Evolutionary conservation across 2,888 invertebrate species (phyloP).

Genomic region (Synanthedon tipuliformis): DNA sequence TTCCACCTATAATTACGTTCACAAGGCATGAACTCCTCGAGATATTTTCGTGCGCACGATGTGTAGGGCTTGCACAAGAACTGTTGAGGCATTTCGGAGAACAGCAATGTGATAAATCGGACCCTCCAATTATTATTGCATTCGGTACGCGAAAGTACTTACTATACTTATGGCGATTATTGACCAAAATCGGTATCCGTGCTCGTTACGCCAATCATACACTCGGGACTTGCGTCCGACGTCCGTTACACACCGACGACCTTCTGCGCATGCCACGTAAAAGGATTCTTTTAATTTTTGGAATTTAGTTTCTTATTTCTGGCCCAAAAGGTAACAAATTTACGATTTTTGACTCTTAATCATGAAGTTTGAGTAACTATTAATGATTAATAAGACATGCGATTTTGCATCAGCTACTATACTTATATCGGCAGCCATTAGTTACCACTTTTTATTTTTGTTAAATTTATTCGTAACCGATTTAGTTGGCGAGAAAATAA

Average conservation of each 20-base stretch:
- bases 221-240: slow-evolving; percentile 12
- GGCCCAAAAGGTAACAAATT: too few relatives aligned
- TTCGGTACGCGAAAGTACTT: slow-evolving; percentile 62
- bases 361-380: neutral
- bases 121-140: slow-evolving; percentile 67
- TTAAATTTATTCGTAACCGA: neutral
- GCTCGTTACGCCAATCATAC: slow-evolving; percentile 63
- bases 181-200: slow-evolving; percentile 62
- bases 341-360: too few relatives aligned
- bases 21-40: slow-evolving; percentile 52
- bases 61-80: slow-evolving; percentile 63
- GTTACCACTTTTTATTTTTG: neutral
- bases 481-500: neutral
- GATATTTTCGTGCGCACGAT: slow-evolving; percentile 66
- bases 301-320: too few relatives aligned
- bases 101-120: slow-evolving; percentile 66
- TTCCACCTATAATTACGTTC: slow-evolving; percentile 63
- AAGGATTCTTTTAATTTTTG: too few relatives aligned
- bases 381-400: neutral
- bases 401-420: too few relatives aligned
- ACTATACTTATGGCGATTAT: slow-evolving; percentile 63
- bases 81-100: slow-evolving; percentile 63
- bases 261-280: too few relatives aligned
- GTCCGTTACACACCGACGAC: neutral
- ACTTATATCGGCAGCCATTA: neutral